Conservation (phyloP, 2,797 vertebrate genomes). For the Typhlichthys subterraneus region DNA sequence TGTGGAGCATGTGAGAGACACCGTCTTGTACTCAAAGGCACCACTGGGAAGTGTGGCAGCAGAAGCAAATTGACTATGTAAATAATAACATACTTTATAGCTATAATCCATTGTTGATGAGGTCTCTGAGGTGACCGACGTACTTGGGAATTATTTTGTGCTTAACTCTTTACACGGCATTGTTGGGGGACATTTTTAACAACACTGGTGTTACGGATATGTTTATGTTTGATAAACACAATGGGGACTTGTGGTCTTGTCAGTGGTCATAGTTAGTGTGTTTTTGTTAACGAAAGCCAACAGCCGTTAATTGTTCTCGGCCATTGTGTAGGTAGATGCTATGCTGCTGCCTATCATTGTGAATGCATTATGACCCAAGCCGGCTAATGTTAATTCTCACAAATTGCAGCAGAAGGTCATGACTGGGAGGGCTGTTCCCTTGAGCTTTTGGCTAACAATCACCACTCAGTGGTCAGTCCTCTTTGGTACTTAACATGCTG, state of each 20-base stretch:
- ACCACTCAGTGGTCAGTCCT: not conserved
- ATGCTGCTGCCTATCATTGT: slow-evolving; percentile 30
- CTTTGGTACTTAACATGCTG: slow-evolving; percentile 1
- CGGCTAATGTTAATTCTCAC: slow-evolving; percentile 47
- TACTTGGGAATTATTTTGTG: slow-evolving; percentile 30
- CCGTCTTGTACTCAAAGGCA: slow-evolving; percentile 58
- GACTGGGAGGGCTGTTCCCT: slow-evolving; percentile 23
- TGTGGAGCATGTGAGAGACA: slow-evolving; percentile 24
- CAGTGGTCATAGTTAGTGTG: slow-evolving; percentile 19
- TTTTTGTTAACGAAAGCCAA: slow-evolving; percentile 38
- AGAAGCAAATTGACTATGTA: slow-evolving; percentile 63
- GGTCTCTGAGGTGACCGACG: slow-evolving; percentile 9
- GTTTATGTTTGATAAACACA: slow-evolving; percentile 23
- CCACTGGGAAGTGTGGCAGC: slow-evolving; percentile 40
- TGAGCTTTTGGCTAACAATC: slow-evolving; percentile 10
- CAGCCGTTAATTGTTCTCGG: slow-evolving; percentile 34
- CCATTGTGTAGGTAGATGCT: slow-evolving; percentile 27
- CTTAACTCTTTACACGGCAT: not conserved
- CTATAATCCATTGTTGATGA: slow-evolving; percentile 55
- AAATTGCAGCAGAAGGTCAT: slow-evolving; percentile 10
- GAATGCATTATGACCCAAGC: slow-evolving; percentile 20
- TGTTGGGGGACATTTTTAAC: not conserved
- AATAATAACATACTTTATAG: slow-evolving; percentile 35
- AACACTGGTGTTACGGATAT: not conserved
- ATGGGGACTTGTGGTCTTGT: slow-evolving; percentile 7